Evolutionary conservation across 2,888 invertebrate species (phyloP), one percentile per base, ranked within the genome.

Genomic region (Strigamia crassipes): DNA sequence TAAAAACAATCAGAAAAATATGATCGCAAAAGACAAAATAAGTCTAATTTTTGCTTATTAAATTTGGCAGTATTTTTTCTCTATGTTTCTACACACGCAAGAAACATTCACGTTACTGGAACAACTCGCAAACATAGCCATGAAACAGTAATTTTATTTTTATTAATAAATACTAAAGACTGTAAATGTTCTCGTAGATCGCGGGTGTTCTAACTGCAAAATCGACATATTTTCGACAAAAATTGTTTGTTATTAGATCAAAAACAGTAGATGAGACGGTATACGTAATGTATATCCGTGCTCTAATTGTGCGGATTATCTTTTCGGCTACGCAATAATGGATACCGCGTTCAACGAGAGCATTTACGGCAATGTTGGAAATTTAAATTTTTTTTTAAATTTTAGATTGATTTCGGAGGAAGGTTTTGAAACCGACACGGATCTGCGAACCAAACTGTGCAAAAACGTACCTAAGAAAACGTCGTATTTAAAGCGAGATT

Each of bases 121-220:
- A 86, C 98, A 98, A 87, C 90, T 99, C 66, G 96, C 96, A 81
- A 98, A 98, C 89, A 92, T 98, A 89, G 97, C 98, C 82, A 97
- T 99, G 93, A 96, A 96, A 90, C 89, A 90, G 89, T 89, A 85
- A 82, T 82, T 79, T 66, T 78, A 83, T 21, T 27, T 87, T 86
- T 83, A 82, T 77, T 81, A 80, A 46, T 73, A 34, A 34, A 80
- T 21, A 27, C 87, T 84, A n/a, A n/a, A n/a, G n/a, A n/a, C n/a
- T n/a, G n/a, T n/a, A n/a, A n/a, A n/a, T n/a, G n/a, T n/a, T n/a
- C n/a, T n/a, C n/a, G n/a, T n/a, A n/a, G n/a, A n/a, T n/a, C n/a
- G n/a, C n/a, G n/a, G n/a, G n/a, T n/a, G n/a, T n/a, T n/a, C n/a
- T n/a, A n/a, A n/a, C n/a, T n/a, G n/a, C n/a, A n/a, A n/a, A n/a